phyloP scores from a whole-genome alignment of 2,888 invertebrate species.

The Auanema freiburgensis region DNA sequence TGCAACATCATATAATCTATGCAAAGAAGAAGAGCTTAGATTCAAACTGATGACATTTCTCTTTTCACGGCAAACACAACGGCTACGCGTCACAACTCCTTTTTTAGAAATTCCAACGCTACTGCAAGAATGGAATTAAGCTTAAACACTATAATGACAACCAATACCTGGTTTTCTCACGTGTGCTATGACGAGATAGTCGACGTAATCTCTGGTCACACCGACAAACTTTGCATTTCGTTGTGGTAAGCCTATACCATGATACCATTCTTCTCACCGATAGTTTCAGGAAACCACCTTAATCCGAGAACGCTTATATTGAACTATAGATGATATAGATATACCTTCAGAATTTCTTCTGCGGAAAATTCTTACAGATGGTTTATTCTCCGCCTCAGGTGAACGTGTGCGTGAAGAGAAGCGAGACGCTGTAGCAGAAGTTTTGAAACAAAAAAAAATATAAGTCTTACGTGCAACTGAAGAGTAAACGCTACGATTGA shows the following conservation, averaged over 20 bases:
- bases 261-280: constrained; percentile 11
- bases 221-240: constrained; percentile 9
- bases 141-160: neutral
- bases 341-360: too few species aligned
- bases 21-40: neutral
- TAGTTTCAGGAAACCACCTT: constrained; percentile 11
- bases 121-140: neutral
- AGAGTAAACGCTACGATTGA: too few species aligned
- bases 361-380: too few species aligned
- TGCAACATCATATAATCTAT: constrained; percentile 5
- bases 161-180: constrained; percentile 9
- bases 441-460: too few species aligned
- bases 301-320: neutral
- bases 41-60: neutral
- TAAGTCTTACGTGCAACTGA: too few species aligned
- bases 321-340: too few species aligned
- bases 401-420: too few species aligned
- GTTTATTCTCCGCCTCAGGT: too few species aligned
- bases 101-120: constrained; percentile 7
- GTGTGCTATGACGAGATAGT: constrained; percentile 8
- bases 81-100: constrained; percentile 16
- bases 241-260: constrained; percentile 9
- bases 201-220: constrained; percentile 4
- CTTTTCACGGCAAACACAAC: constrained; percentile 10
- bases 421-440: too few species aligned